Percentiles rank a stretch among this genome's conserved stretches.
Conservation (phyloP, 23 tunicate species). For the Styela clava region DNA sequence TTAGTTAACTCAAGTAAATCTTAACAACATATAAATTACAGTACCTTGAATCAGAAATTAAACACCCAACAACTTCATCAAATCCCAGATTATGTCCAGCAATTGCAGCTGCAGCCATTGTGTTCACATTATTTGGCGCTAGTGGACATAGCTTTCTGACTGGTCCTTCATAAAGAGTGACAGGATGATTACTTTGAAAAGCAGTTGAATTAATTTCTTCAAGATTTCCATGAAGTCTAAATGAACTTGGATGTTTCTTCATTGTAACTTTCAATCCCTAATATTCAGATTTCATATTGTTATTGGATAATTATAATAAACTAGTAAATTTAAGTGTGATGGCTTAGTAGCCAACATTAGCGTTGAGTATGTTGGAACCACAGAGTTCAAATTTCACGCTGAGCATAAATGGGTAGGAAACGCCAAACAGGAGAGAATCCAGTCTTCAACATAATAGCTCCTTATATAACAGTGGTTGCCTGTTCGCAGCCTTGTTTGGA, state of each 20-base stretch:
- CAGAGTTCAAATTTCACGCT: no score
- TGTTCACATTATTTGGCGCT: conserved; percentile 92
- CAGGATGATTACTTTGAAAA: background rate
- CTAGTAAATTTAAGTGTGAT: no score
- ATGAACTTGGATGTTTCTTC: conserved; percentile 85
- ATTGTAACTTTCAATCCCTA: conserved; percentile 66
- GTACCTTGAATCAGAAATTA: conserved; percentile 47
- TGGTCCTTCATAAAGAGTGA: conserved; percentile 28
- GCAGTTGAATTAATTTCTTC: background rate
- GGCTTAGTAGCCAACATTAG: no score
- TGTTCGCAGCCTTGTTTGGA: no score
- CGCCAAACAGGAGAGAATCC: no score
- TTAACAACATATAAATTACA: no score
- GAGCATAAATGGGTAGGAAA: no score
- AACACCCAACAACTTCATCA: conserved; percentile 59
- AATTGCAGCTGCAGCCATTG: conserved; percentile 88
- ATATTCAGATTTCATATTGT: background rate
- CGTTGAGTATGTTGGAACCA: no score
- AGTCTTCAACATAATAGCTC: no score
- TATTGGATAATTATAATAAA: no score
- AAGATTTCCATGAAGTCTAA: conserved; percentile 22
- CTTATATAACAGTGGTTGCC: no score
- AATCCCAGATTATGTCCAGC: conserved; percentile 77
- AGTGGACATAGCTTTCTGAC: conserved; percentile 74
- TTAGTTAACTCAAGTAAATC: no score